Base-by-base conservation (phyloP, 2,888 invertebrate genomes). In the Trachelus tabidus region DNA sequence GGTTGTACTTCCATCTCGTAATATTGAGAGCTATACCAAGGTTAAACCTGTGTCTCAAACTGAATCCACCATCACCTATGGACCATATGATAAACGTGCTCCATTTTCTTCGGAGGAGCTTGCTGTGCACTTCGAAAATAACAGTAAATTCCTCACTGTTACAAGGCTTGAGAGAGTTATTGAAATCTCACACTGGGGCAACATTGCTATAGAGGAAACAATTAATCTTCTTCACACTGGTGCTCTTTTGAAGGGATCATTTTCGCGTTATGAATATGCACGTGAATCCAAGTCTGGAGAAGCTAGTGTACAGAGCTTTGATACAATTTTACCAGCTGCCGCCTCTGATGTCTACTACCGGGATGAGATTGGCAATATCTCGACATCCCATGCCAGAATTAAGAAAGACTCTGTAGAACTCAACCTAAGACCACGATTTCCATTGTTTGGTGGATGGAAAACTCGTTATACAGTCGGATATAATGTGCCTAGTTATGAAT, bases 121-220 rank as follows among this genome's bases (percentile, higher is more conserved):
- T 85, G 92, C 92, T 69, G 93, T 99, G 68, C 99, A 99, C 91
- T 99, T 96, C 90, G 99, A 99, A 92, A 99, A 99, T 92, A 98
- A 98, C 90, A 94, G 96, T 69, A 98, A 99, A 40, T 99, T 99
- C 92, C 92, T 99, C 83, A 97, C 97, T n/a, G 97, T 99, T 0
- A 97, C 96, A 0, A 94, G 94, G 73, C 92, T 99, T 84, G 96
- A 97, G 85, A 94, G 99, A 75, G 93, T 95, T 0, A 96, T 99
- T 86, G 99, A 99, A 92, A 95, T 99, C 3, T 99, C 99, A 0
- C 99, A 99, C 91, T 99, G 99, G 99, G 99, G 99, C 12, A 99
- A 99, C 89, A 97, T 99, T 87, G 99, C 99, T 34, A 94, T 99
- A 0, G 98, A 99, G 90, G 99, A 99, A 91, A 95, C 96, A 11